A percentile compares a stretch with the other conserved stretches of the same genome.
Conservation (phyloP, 2,888 invertebrate genomes). For the Metopia argyrocephala region DNA sequence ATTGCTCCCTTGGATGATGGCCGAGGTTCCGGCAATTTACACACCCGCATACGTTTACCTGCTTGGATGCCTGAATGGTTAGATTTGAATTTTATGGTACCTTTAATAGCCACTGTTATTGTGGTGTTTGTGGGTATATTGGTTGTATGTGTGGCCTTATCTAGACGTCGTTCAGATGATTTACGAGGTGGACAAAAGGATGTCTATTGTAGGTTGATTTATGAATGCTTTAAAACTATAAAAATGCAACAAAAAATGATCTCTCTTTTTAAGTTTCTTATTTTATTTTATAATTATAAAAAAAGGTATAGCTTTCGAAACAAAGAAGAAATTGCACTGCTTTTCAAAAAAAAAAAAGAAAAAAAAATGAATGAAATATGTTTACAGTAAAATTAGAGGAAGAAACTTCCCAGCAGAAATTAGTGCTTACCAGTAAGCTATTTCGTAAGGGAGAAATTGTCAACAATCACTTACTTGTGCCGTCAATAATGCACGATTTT, state of each 20-base stretch:
- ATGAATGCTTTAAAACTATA: slow-evolving; percentile 49
- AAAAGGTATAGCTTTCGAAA: no score
- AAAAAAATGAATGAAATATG: no score
- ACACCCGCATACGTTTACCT: slow-evolving; percentile 80
- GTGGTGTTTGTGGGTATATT: slow-evolving; percentile 94
- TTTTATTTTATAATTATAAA: slow-evolving; percentile 6
- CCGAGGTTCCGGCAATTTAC: slow-evolving; percentile 77
- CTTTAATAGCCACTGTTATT: slow-evolving; percentile 92
- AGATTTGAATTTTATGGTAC: slow-evolving; percentile 93
- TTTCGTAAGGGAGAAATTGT: no score
- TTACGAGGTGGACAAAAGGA: slow-evolving; percentile 89
- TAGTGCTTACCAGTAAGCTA: no score
- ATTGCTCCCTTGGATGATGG: slow-evolving; percentile 87
- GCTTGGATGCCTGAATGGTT: slow-evolving; percentile 92
- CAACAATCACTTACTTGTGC: no score
- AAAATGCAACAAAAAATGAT: slow-evolving; percentile 1
- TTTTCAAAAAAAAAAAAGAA: no score
- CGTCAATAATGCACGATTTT: no score
- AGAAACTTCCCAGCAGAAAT: no score
- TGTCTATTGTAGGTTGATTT: slow-evolving; percentile 84
- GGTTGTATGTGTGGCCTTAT: slow-evolving; percentile 93
- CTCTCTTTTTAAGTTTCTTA: slow-evolving; percentile 16
- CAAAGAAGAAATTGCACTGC: slow-evolving; percentile 34
- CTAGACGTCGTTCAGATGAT: slow-evolving; percentile 89
- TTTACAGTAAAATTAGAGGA: no score